Evolutionary conservation across 2,797 vertebrate species (phyloP).

Genomic region (Anguilla megastoma): DNA sequence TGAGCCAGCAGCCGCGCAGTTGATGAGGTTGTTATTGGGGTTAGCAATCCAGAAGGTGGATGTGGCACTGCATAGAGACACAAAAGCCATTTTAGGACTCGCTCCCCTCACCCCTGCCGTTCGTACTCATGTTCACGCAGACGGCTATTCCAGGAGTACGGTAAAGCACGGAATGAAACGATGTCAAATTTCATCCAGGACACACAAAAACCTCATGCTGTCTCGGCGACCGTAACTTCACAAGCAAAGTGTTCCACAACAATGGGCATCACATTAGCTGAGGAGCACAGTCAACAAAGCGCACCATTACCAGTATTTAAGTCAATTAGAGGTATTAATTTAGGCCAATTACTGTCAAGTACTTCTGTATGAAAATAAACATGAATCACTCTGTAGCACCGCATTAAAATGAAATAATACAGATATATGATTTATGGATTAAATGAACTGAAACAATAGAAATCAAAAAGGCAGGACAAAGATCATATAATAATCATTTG

Average conservation of each 20-base stretch:
- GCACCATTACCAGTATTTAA: neutral
- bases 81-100: conserved; percentile 30
- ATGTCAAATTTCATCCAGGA: neutral
- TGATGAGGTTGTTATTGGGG: conserved; percentile 90
- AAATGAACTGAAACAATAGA: neutral
- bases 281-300: neutral
- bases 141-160: neutral
- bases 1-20: conserved; percentile 86
- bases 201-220: neutral
- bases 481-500: neutral
- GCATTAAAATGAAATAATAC: neutral
- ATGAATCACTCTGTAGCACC: neutral
- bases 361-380: neutral
- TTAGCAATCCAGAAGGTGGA: conserved; percentile 96
- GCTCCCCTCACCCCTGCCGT: neutral
- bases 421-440: neutral
- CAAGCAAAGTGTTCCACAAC: neutral
- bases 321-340: neutral
- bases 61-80: conserved; percentile 75
- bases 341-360: neutral
- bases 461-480: neutral
- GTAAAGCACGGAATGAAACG: neutral
- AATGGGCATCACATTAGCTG: neutral
- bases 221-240: neutral
- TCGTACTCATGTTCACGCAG: neutral